Evolutionary conservation across 2,797 vertebrate genomes (phyloP), one percentile per base, ranked within the genome.

Genomic region (Miichthys miiuy): DNA sequence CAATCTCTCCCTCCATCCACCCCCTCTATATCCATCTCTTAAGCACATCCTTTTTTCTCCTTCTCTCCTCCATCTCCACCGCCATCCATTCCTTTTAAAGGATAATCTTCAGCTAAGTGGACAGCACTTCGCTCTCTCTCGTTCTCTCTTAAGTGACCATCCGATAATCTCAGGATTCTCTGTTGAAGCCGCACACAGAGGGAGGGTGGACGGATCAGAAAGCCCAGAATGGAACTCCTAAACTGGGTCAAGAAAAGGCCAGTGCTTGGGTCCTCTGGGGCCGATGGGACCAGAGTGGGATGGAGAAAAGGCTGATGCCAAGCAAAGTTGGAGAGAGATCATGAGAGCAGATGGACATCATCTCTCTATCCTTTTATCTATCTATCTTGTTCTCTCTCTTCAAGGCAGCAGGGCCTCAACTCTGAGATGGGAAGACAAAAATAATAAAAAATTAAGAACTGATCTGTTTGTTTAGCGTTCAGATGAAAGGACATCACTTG

Each of bases 81-180:
- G 21, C 73, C 82, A 79, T 92, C 85, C 83, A 81, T 86, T 91
- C 90, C 85, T 93, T 94, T 96, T 97, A 96, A 96, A 96, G 96
- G 96, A 97, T 97, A 97, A 97, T 98, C 96, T 97, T 97, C 94
- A 95, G 96, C 94, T 97, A 97, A 97, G 95, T 95, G 96, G 96
- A 95, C 96, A 96, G 95, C 96, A 89, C 87, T 92, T 91, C 88
- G 38, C 87, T 76, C 80, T 30, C 87, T 80, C 95, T 95, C 96
- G 93, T 94, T 88, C 72, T 82, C 89, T 91, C 91, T 91, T 93
- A 91, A 92, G 89, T 89, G 93, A 92, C 84, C 89, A 72, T 86
- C 72, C 4, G 75, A 87, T 94, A 93, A 94, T 92, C 93, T 94
- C 87, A 87, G 90, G 88, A 87, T 84, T 87, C 87, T 87, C 81